These are phyloP conservation scores for Brachionus rotundiformis DNA, from an alignment of 1,140 invertebrate species.

Conservation along the genomic window DNA sequence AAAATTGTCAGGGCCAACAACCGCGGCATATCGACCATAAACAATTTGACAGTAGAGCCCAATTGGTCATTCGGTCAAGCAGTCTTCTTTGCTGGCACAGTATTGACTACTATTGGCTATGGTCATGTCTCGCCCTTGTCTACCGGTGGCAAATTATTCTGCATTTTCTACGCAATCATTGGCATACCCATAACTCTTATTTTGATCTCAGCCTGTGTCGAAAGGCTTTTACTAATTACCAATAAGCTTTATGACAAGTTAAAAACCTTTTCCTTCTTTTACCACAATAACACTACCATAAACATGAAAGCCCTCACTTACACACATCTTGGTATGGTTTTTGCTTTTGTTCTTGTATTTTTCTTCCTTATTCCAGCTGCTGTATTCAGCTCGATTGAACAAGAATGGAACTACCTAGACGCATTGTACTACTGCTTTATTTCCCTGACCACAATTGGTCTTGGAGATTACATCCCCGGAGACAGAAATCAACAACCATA, in stretches of 20 bases:
- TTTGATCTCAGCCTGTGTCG: slow-evolving; percentile 97
- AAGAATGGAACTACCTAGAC: slow-evolving; percentile 63
- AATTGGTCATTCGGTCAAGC: slow-evolving; percentile 77
- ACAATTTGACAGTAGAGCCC: slow-evolving; percentile 73
- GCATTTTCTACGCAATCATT: slow-evolving; percentile 63
- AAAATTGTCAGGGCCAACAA: slow-evolving; percentile 75
- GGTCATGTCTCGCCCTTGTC: slow-evolving; percentile 63
- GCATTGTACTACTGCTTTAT: slow-evolving; percentile 56
- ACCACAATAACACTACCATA: slow-evolving; percentile 46
- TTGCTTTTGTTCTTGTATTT: slow-evolving; percentile 42
- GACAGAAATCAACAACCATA: slow-evolving; percentile 73
- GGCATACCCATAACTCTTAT: slow-evolving; percentile 82
- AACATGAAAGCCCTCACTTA: slow-evolving; percentile 53
- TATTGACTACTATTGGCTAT: slow-evolving; percentile 91
- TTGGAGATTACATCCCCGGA: slow-evolving; percentile 77
- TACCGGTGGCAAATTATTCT: slow-evolving; percentile 60
- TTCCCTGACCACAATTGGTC: slow-evolving; percentile 57
- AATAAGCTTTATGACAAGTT: slow-evolving; percentile 78
- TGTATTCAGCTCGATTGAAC: slow-evolving; percentile 63
- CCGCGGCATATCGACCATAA: slow-evolving; percentile 74
- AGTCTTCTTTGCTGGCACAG: slow-evolving; percentile 97
- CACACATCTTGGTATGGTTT: slow-evolving; percentile 29
- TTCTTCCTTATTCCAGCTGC: slow-evolving; percentile 43
- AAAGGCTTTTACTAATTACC: slow-evolving; percentile 83
- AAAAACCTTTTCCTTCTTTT: slow-evolving; percentile 62